Percentiles rank a stretch among this genome's conserved stretches.
phyloP scores from a whole-genome alignment of 2,888 invertebrate genomes.

The Spodoptera littoralis region DNA sequence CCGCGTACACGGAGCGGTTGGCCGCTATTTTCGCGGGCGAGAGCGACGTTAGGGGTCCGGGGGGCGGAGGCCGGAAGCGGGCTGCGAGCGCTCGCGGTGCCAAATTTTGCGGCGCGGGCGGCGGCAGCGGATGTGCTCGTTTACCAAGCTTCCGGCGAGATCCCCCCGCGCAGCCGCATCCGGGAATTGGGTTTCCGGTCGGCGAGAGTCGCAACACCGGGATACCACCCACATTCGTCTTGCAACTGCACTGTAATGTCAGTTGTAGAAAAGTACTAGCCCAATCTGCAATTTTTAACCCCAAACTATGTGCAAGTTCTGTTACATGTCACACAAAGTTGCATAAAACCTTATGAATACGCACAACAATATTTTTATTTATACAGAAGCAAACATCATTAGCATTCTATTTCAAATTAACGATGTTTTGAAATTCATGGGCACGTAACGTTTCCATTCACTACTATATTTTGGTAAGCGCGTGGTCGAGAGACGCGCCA shows the following conservation, averaged over 20 bases:
- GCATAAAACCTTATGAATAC: conserved; percentile 23
- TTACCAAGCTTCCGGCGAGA: conserved; percentile 88
- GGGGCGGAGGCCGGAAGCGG: conserved; percentile 87
- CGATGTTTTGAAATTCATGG: conserved; percentile 63
- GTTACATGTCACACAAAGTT: conserved; percentile 13
- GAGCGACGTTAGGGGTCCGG: conserved; percentile 81
- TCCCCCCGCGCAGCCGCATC: conserved; percentile 88
- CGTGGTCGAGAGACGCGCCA: conserved; percentile 63
- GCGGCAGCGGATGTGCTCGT: conserved; percentile 88
- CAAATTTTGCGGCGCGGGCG: conserved; percentile 89
- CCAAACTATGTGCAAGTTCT: conserved; percentile 22
- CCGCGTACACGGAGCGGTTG: conserved; percentile 89
- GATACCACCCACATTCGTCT: conserved; percentile 86
- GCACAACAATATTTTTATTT: conserved; percentile 49
- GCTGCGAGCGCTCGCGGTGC: conserved; percentile 87
- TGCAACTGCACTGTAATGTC: conserved; percentile 65
- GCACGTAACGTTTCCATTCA: conserved; percentile 67
- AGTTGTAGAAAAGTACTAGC: conserved; percentile 40
- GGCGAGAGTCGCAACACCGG: conserved; percentile 83
- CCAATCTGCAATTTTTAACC: conserved; percentile 18
- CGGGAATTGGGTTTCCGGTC: conserved; percentile 88
- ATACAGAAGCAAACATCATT: conserved; percentile 55
- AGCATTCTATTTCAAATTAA: conserved; percentile 61
- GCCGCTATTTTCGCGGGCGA: conserved; percentile 88
- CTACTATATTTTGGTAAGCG: conserved; percentile 66